These are phyloP conservation scores for Takifugu ocellatus DNA, from an alignment of 2,797 vertebrate genomes.

Conservation along the genomic window DNA sequence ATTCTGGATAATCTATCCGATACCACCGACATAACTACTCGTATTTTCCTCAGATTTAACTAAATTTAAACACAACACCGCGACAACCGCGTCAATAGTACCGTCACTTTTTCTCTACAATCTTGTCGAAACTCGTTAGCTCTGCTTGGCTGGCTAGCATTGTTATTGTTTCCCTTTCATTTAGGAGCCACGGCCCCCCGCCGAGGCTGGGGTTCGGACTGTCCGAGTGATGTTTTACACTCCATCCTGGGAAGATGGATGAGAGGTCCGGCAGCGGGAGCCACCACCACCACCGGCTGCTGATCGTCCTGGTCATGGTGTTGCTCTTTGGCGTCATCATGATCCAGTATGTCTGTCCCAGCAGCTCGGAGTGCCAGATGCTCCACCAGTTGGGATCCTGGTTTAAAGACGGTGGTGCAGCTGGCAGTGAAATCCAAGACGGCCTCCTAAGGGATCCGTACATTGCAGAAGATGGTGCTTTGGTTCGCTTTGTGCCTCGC, in stretches of 20 bases:
- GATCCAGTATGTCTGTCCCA: slow-evolving; percentile 93
- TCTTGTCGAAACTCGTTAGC: slow-evolving; percentile 1
- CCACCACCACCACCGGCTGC: slow-evolving; percentile 80
- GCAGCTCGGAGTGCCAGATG: slow-evolving; percentile 86
- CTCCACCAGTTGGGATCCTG: slow-evolving; percentile 78
- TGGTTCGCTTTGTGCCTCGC: slow-evolving; percentile 85
- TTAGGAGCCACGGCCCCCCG: slow-evolving; percentile 26
- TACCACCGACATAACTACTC: fast-evolving
- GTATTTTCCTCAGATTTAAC: fast-evolving
- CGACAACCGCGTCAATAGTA: fast-evolving
- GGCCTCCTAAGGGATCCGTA: slow-evolving; percentile 81
- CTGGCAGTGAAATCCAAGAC: slow-evolving; percentile 29
- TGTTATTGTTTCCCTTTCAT: slow-evolving; percentile 59
- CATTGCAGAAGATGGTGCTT: slow-evolving; percentile 85
- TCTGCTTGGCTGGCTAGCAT: slow-evolving; percentile 35
- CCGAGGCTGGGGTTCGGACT: slow-evolving; percentile 44
- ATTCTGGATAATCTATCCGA: neutral
- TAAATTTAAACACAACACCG: neutral
- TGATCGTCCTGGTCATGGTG: slow-evolving; percentile 85
- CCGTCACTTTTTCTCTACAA: neutral
- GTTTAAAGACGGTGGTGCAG: slow-evolving; percentile 47
- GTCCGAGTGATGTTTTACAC: slow-evolving; percentile 74
- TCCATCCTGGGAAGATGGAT: slow-evolving; percentile 83
- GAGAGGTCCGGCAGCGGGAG: slow-evolving; percentile 82
- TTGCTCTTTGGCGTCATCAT: slow-evolving; percentile 91